Evolutionary conservation across 2,113 vertebrate species (phyloP).

Genomic region (Pseudorectes ferrugineus): DNA sequence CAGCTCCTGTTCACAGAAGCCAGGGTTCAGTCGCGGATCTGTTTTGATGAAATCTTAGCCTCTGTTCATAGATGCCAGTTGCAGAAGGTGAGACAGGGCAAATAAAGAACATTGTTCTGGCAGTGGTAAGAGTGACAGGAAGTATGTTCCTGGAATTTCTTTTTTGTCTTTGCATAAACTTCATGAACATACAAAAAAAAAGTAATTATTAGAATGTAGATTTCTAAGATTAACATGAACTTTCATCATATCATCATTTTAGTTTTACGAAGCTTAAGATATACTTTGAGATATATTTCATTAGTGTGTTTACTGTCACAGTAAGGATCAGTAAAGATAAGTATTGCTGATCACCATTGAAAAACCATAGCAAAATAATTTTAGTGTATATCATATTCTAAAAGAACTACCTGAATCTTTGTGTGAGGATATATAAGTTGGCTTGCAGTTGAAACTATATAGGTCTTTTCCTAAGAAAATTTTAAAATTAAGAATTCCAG

Average conservation of each 20-base stretch:
- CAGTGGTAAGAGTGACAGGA: neutral
- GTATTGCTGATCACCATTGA: neutral
- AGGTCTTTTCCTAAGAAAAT: neutral
- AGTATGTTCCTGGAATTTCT: neutral
- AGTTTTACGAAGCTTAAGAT: neutral
- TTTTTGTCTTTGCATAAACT: neutral
- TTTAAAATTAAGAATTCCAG: neutral
- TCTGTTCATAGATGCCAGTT: neutral
- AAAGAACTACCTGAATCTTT: neutral
- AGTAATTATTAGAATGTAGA: neutral
- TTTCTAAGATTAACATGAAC: neutral
- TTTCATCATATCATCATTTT: neutral
- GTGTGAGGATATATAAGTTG: neutral
- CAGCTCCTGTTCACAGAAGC: neutral
- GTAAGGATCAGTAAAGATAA: neutral
- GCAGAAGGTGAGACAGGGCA: neutral
- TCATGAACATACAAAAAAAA: neutral
- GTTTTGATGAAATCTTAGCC: neutral
- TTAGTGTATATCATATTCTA: neutral
- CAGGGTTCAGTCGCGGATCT: neutral
- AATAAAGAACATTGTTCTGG: neutral
- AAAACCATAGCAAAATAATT: neutral
- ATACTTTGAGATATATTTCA: neutral
- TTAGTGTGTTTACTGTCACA: neutral
- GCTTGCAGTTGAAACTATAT: neutral